Evolutionary conservation across 2,888 invertebrate species (phyloP).

Genomic region (Drosophila neotestacea): DNA sequence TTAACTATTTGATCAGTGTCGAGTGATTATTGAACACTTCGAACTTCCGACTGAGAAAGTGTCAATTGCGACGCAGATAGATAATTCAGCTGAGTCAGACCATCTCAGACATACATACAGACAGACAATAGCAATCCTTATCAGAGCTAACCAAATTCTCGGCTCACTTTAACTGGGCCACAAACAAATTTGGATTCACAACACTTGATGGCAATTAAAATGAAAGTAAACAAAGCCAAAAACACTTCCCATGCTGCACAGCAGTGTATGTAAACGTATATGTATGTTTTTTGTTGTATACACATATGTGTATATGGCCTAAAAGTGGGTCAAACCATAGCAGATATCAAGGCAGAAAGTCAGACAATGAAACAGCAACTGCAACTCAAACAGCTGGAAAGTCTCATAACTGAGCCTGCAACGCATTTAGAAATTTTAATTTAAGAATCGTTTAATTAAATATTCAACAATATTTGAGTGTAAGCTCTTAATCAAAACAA

Average conservation of each 20-base stretch:
- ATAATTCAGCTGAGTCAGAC: slow-evolving; percentile 30
- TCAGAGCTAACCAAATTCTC: slow-evolving; percentile 23
- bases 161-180: slow-evolving; percentile 43
- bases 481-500: slow-evolving; percentile 17
- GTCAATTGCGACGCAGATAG: slow-evolving; percentile 42
- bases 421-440: not conserved
- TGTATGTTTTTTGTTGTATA: not conserved
- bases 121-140: slow-evolving; percentile 34
- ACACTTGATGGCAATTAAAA: slow-evolving; percentile 40
- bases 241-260: slow-evolving; percentile 40
- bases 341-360: slow-evolving; percentile 25
- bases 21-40: slow-evolving; percentile 15
- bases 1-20: slow-evolving; percentile 28
- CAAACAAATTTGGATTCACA: slow-evolving; percentile 37
- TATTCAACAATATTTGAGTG: not conserved
- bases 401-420: not conserved
- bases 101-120: not conserved
- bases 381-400: slow-evolving; percentile 18
- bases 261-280: slow-evolving; percentile 2
- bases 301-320: slow-evolving; percentile 11
- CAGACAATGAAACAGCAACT: not conserved
- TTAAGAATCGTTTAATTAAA: slow-evolving; percentile 16
- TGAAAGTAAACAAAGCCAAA: slow-evolving; percentile 55
- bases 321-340: slow-evolving; percentile 52
- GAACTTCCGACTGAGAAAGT: slow-evolving; percentile 34